A percentile compares a stretch with the other conserved stretches of the same genome.
phyloP scores from a whole-genome alignment of 2,113 vertebrate species.

The Vanacampus margaritifer region DNA sequence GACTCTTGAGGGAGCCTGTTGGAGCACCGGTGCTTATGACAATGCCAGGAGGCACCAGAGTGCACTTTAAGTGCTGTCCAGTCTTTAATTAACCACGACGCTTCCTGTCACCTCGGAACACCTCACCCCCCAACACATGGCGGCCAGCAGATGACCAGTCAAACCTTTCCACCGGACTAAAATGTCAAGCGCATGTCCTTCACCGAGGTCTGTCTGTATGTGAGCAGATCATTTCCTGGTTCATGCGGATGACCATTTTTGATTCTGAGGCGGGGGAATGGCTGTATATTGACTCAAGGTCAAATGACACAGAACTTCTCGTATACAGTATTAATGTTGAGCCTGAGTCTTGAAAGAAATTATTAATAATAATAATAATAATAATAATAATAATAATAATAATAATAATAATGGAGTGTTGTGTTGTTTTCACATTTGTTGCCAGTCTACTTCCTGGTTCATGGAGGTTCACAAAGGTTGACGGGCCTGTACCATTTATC shows the following conservation, averaged over 20 bases:
- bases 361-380: too few relatives aligned
- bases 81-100: slow-evolving; percentile 59
- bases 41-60: slow-evolving; percentile 56
- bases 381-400: too few relatives aligned
- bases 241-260: background rate
- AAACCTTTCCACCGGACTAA: slow-evolving; percentile 10
- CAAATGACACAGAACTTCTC: background rate
- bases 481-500: too few relatives aligned
- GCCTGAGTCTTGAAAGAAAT: too few relatives aligned
- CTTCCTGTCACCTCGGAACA: slow-evolving; percentile 47
- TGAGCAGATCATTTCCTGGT: background rate
- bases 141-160: slow-evolving; percentile 27
- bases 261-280: background rate
- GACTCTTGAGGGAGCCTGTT: slow-evolving; percentile 60
- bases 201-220: background rate
- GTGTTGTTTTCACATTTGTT: too few relatives aligned
- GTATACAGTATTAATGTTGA: too few relatives aligned
- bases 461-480: too few relatives aligned
- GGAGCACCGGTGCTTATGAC: slow-evolving; percentile 61
- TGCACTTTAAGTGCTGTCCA: slow-evolving; percentile 61
- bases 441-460: too few relatives aligned
- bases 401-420: too few relatives aligned
- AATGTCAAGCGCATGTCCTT: background rate
- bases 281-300: background rate
- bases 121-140: slow-evolving; percentile 29